Percentiles rank a stretch among this genome's conserved stretches.
Evolutionary conservation across 2,113 vertebrate species (phyloP).

Genomic region (Phalacrocorax carbo): DNA sequence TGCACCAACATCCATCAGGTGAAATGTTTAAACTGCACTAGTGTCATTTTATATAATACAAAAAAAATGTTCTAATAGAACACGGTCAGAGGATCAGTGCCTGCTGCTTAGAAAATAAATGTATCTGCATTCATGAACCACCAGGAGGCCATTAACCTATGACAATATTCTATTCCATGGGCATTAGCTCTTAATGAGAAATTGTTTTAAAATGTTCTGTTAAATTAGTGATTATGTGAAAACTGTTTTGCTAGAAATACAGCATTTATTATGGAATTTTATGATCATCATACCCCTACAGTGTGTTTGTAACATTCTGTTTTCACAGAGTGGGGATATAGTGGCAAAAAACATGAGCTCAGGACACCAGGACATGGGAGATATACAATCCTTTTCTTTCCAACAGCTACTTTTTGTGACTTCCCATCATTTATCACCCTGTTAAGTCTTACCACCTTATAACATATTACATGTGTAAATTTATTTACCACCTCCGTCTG

Average conservation of each 20-base stretch:
- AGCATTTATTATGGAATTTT: not conserved
- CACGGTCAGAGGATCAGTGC: not conserved
- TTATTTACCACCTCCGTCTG: not conserved
- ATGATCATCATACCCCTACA: not conserved
- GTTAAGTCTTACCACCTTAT: not conserved
- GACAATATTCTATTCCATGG: not conserved
- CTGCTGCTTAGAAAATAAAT: constrained; percentile 16
- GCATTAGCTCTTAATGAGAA: constrained; percentile 4
- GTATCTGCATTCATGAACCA: not conserved
- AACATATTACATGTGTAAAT: not conserved
- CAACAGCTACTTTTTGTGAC: not conserved
- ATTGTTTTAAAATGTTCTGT: not conserved
- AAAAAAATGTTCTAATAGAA: constrained; percentile 1
- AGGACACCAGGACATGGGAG: not conserved
- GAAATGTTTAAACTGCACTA: not conserved
- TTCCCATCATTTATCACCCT: not conserved
- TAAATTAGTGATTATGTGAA: not conserved
- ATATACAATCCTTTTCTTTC: not conserved
- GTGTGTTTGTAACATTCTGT: not conserved
- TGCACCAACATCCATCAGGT: not conserved
- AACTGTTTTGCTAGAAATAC: constrained; percentile 13
- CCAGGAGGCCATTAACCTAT: constrained; percentile 2
- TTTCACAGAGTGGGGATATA: not conserved
- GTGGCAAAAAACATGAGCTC: not conserved
- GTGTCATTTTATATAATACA: not conserved